Evolutionary conservation across 1,140 invertebrate species (phyloP), one percentile per base, ranked within the genome.

Genomic region (Drosophila baimaii): DNA sequence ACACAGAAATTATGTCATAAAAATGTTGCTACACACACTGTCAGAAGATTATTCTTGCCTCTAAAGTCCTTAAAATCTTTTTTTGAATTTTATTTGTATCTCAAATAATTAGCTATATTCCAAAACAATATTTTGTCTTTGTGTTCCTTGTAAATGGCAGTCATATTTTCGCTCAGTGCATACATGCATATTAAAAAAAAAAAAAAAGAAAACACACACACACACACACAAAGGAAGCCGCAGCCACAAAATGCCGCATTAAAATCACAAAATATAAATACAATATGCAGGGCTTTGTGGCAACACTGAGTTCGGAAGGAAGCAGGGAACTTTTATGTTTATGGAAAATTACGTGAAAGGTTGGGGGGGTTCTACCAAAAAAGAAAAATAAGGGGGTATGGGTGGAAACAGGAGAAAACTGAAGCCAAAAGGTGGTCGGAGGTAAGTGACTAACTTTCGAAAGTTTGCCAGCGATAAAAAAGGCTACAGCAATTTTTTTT

Each of bases 181-280:
- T 19, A 9, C n/a, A 21, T 61, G 29, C 29, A 52, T 33, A 33
- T 4, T 13, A 52, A 15, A 21, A 61, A 33, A 23, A 23, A 55
- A 25, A 33, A 13, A 10, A 7, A 17, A 21, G 17, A 12, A 61
- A 43, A 35, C 46, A 41, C 33, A 55, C 41, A 37, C 27, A 58
- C 8, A 61, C 37, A 35, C 46, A 41, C 33, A 55, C 41, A 37
- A 33, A 58, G 43, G 35, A 64, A 74, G 58, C 79, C 64, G 58
- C 70, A 73, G 81, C 81, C 81, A 84, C 81, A 84, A 83, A 83
- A 83, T 83, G 81, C 81, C 81, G 81, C 81, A 84, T 84, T 84
- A 84, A 84, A 84, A 84, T 84, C 81, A 84, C 81, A 84, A 84
- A 84, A 84, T 80, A 84, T 83, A 84, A 84, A 84, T 84, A 84